A percentile compares a stretch with the other conserved stretches of the same genome.
phyloP scores from a whole-genome alignment of 2,113 vertebrate species.

The Grantiella picta region DNA sequence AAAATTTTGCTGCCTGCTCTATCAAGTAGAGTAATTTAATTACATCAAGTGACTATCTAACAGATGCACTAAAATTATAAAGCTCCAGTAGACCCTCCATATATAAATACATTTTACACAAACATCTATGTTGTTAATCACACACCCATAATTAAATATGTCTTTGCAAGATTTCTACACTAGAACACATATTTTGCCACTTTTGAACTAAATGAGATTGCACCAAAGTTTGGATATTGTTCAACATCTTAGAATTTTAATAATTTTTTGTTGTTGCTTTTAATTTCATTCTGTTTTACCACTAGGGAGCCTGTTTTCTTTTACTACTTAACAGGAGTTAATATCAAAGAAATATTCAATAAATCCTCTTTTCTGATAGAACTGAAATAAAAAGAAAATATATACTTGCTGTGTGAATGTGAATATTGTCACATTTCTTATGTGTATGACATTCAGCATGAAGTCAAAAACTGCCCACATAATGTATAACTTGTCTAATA shows the following conservation, averaged over 20 bases:
- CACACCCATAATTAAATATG: not conserved
- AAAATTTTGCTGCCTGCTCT: not conserved
- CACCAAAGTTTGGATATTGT: not conserved
- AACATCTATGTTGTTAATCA: not conserved
- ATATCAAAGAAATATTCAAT: not conserved
- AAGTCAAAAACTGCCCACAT: not conserved
- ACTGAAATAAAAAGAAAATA: not conserved
- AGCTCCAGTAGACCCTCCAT: not conserved
- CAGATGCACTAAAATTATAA: not conserved
- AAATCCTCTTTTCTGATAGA: not conserved
- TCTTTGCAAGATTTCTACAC: not conserved
- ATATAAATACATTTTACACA: not conserved
- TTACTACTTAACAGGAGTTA: not conserved
- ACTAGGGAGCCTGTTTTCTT: not conserved
- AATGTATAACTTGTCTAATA: not conserved
- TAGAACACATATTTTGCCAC: not conserved
- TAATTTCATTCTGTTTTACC: not conserved
- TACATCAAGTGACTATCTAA: not conserved
- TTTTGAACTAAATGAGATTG: not conserved
- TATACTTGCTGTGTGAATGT: not conserved
- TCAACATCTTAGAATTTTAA: not conserved
- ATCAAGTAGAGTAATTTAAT: slow-evolving; percentile 4
- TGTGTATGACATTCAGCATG: not conserved
- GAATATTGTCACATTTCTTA: not conserved
- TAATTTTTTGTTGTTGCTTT: not conserved